Evolutionary conservation across 2,113 vertebrate genomes (phyloP).

Genomic region (Rhadina sibilatrix): DNA sequence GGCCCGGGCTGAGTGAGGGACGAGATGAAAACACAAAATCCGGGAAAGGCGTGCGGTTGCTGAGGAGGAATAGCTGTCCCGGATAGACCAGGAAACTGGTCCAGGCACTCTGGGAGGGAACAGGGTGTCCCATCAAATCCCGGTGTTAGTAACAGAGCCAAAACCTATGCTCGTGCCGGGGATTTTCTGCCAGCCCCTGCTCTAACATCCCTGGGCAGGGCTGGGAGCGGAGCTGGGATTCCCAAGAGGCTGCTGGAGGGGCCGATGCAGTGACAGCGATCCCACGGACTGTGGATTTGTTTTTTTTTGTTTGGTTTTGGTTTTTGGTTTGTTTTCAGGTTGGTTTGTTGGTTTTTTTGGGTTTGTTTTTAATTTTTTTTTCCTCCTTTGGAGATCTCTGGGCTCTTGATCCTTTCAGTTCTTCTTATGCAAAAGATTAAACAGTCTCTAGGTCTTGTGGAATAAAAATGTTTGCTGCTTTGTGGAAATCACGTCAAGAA

Average conservation of each 20-base stretch:
- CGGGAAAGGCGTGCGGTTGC: neutral
- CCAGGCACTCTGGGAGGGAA: neutral
- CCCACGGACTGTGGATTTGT: neutral
- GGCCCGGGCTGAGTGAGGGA: neutral
- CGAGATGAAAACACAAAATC: neutral
- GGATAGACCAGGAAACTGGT: neutral
- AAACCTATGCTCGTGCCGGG: neutral
- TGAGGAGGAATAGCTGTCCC: neutral
- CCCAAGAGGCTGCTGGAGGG: neutral
- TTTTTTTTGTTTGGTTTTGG: too few species aligned
- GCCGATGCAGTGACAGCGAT: accelerated
- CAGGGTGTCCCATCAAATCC: neutral
- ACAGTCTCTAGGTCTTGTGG: neutral
- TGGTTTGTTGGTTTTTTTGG: too few species aligned
- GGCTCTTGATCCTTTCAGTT: neutral
- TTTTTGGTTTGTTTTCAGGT: too few species aligned
- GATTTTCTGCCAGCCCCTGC: neutral
- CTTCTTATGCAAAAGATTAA: neutral
- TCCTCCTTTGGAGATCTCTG: neutral
- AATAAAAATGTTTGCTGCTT: neutral
- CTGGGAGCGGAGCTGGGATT: neutral
- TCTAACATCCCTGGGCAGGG: neutral
- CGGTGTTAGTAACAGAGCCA: neutral
- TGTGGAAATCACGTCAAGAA: neutral
- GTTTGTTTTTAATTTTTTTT: too few species aligned